Base-by-base conservation (phyloP, 2,113 vertebrate species). In the Cyanoramphus novaezelandiae region DNA sequence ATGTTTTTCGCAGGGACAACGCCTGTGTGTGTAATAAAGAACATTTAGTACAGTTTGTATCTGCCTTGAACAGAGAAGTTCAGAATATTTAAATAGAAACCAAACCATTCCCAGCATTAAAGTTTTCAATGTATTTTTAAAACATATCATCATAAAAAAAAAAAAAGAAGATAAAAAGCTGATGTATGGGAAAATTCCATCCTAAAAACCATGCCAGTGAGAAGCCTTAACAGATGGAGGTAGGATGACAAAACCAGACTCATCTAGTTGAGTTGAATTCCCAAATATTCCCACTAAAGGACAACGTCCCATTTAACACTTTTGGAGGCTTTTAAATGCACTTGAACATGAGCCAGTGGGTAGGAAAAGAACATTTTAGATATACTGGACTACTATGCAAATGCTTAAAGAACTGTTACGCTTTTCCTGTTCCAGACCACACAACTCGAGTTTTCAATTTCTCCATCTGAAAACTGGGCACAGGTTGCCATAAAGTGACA, bases 71-170 rank as follows among this genome's bases (percentile, higher is more conserved):
- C 81, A 77, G 91, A 88, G 85, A 95, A 79, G 52, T 82, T 94
- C 75, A 71, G 82, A 82, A 85, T 92, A 88, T 91, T 96, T 95
- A 90, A 96, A 96, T 71, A 96, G 89, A 96, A 96, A 88, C 11
- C n/a, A 81, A 91, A 90, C 24, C 37, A 78, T 71, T 94, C 84
- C 85, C 70, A 91, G 53, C 81, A 82, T 82, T 90, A 33, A 82
- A 95, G 13, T 59, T 63, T 86, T 91, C 52, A 18, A 62, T 69
- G 60, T 60, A 53, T 72, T 91, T 92, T 83, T 39, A 4, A 55
- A 69, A 52, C 86, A 44, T 47, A 89, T 20, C 12, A 70, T 65
- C 64, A 64, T 41, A 3, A 65, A 86, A 76, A 83, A 78, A 50
- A 44, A 50, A 44, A 2, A 49, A 64, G 16, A 43, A 25, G 17